Conservation (phyloP, 2,888 invertebrate genomes). For the Cheilosia variabilis region DNA sequence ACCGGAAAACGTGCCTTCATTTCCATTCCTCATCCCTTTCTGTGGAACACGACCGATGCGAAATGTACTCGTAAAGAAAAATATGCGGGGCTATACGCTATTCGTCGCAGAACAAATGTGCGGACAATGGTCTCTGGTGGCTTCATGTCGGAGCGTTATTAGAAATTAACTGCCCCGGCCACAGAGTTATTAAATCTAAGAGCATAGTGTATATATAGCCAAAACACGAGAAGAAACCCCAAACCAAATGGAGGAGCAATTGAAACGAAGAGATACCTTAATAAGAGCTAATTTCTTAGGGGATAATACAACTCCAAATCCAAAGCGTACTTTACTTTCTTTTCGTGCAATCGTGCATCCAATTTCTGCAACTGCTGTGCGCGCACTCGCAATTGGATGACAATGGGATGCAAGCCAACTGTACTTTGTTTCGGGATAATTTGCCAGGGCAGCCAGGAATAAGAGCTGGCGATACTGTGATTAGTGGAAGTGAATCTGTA, state of each 20-base stretch:
- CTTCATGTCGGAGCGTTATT: conserved; percentile 57
- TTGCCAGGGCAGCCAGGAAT: conserved; percentile 48
- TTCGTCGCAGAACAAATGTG: conserved; percentile 62
- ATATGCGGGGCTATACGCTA: not conserved
- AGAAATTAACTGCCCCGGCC: conserved; percentile 60
- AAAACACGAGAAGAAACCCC: conserved; percentile 7
- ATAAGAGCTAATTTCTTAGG: conserved; percentile 70
- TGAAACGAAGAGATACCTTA: conserved; percentile 55
- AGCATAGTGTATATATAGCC: not conserved
- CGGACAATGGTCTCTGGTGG: conserved; percentile 57
- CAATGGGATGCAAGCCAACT: conserved; percentile 57
- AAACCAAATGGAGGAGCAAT: conserved; percentile 43
- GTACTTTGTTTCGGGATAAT: conserved; percentile 47
- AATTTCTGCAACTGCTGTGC: conserved; percentile 69
- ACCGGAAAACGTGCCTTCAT: conserved; percentile 56
- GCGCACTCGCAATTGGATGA: conserved; percentile 55
- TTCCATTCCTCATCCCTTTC: conserved; percentile 54
- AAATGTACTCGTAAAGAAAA: conserved; percentile 20
- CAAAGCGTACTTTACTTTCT: conserved; percentile 66
- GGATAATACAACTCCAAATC: conserved; percentile 49
- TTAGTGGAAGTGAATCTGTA: conserved; percentile 14
- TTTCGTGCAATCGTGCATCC: conserved; percentile 74
- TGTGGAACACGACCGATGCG: conserved; percentile 40
- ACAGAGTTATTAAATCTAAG: conserved; percentile 67
- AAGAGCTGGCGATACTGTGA: conserved; percentile 50